Evolutionary conservation across 2,888 invertebrate genomes (phyloP).

Genomic region (Lycocerus yunnanus): DNA sequence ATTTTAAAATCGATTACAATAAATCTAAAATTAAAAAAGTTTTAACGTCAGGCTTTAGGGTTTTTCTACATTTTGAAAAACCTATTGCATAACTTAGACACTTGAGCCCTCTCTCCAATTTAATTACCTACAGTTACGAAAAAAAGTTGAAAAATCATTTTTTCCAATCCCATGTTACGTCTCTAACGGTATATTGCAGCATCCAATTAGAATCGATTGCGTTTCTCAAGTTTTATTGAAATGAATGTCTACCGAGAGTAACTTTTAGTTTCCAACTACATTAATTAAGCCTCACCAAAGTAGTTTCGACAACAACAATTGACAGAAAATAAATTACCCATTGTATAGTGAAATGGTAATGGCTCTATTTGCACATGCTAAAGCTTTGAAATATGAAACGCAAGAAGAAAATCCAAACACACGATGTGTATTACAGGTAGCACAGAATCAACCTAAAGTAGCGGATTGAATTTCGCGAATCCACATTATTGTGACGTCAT

Average conservation of each 20-base stretch:
- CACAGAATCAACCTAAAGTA: background rate
- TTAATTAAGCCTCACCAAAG: conserved; percentile 11
- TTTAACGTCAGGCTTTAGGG: background rate
- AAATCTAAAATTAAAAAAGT: background rate
- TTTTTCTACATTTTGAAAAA: background rate
- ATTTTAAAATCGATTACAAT: background rate
- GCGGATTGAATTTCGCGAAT: background rate
- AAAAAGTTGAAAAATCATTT: background rate
- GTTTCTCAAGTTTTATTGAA: background rate
- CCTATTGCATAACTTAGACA: background rate
- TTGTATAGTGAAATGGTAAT: background rate
- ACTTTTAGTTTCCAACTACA: conserved; percentile 1
- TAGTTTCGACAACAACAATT: conserved; percentile 12
- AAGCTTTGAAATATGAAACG: background rate
- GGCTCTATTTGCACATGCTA: background rate
- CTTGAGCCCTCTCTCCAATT: background rate
- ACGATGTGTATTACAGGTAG: background rate
- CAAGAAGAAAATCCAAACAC: background rate
- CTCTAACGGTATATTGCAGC: background rate
- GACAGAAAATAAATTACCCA: conserved; percentile 6
- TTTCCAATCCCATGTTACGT: background rate
- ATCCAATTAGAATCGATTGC: background rate
- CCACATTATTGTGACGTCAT: background rate
- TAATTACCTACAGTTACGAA: background rate
- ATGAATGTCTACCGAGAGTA: background rate